Evolutionary conservation across 2,113 vertebrate genomes (phyloP).

Genomic region (Sphyrna mokarran): DNA sequence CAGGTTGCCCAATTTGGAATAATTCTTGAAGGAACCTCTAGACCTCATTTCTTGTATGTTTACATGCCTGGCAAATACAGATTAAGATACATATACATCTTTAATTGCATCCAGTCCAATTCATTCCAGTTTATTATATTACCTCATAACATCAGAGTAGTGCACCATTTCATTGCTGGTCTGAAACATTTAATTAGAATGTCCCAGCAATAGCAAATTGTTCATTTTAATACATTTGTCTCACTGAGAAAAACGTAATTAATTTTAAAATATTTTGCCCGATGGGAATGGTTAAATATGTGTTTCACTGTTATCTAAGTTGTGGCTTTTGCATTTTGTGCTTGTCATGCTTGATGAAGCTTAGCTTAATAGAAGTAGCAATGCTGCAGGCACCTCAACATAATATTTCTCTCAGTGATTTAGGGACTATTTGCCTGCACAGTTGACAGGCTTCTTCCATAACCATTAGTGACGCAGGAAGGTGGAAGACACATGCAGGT

Average conservation of each 20-base stretch:
- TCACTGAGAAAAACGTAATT: background rate
- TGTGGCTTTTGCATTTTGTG: background rate
- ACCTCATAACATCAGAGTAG: background rate
- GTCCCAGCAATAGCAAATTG: background rate
- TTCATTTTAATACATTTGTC: background rate
- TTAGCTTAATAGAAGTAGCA: background rate
- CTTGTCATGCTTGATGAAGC: background rate
- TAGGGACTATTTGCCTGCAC: background rate
- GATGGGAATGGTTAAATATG: background rate
- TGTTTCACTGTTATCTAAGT: conserved; percentile 1
- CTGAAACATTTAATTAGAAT: background rate
- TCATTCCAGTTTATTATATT: background rate
- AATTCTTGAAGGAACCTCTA: background rate
- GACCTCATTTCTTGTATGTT: too few relatives aligned
- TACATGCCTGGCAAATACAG: background rate
- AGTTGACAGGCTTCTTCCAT: background rate
- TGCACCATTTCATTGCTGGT: too few relatives aligned
- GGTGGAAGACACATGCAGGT: background rate
- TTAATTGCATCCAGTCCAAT: background rate
- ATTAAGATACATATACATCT: background rate
- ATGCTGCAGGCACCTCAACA: background rate
- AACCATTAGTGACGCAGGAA: background rate
- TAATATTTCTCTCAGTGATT: background rate
- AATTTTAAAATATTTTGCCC: background rate
- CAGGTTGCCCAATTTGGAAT: background rate